Evolutionary conservation across 2,888 invertebrate genomes (phyloP).

Genomic region (Amphipoea lucens): DNA sequence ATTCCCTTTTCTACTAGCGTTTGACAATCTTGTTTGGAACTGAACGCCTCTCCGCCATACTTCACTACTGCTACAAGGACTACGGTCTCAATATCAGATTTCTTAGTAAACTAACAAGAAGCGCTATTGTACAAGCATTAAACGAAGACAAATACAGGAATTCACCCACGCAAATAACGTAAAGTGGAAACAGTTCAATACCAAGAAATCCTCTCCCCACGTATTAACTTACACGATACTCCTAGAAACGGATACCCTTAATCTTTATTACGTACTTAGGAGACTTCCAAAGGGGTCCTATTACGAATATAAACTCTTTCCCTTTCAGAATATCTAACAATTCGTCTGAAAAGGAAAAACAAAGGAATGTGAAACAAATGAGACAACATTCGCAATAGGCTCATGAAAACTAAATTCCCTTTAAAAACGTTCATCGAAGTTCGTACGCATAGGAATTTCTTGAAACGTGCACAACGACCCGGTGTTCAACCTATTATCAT

Average conservation of each 20-base stretch:
- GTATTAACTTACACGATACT: slow-evolving; percentile 11
- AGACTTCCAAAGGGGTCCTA: slow-evolving; percentile 23
- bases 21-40: background rate
- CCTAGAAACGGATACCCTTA: slow-evolving; percentile 36
- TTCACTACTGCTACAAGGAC: background rate
- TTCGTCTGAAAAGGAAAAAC: slow-evolving; percentile 36
- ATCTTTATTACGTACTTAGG: slow-evolving; percentile 52
- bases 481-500: slow-evolving; percentile 56
- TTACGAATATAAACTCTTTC: slow-evolving; percentile 41
- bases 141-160: slow-evolving; percentile 8
- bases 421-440: slow-evolving; percentile 60
- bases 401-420: slow-evolving; percentile 52
- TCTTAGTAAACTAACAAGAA: background rate
- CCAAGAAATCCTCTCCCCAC: background rate
- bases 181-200: background rate
- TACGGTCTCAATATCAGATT: slow-evolving; percentile 1
- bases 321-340: slow-evolving; percentile 25
- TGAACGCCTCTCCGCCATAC: background rate
- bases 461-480: slow-evolving; percentile 46
- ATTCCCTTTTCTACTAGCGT: background rate
- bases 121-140: background rate
- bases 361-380: slow-evolving; percentile 60
- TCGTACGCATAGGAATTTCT: slow-evolving; percentile 54
- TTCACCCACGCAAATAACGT: background rate
- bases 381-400: slow-evolving; percentile 37